A percentile compares a stretch with the other conserved stretches of the same genome.
Conservation (phyloP, 2,888 invertebrate genomes). For the Geophilus truncorum region DNA sequence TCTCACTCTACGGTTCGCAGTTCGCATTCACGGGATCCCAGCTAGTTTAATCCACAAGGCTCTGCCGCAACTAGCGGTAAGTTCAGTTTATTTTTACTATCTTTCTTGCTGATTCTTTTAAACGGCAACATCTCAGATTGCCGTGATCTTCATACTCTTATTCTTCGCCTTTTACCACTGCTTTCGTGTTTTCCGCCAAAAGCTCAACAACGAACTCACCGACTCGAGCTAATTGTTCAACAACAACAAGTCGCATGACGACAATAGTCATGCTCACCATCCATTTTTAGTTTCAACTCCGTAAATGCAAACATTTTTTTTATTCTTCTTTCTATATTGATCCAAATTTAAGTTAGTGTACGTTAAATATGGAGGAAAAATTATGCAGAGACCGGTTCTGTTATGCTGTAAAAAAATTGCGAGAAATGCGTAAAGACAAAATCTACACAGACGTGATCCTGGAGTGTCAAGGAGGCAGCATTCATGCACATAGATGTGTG, state of each 20-base stretch:
- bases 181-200: not conserved
- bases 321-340: too few species aligned
- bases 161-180: not conserved
- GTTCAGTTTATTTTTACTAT: not conserved
- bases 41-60: slow-evolving; percentile 1
- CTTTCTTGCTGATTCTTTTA: not conserved
- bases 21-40: not conserved
- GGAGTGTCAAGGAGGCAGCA: not conserved
- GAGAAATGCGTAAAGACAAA: slow-evolving; percentile 20
- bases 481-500: slow-evolving; percentile 2
- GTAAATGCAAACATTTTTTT: too few species aligned
- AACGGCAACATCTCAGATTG: not conserved
- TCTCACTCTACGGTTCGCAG: not conserved
- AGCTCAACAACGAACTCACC: not conserved
- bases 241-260: too few species aligned
- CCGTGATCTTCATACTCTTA: not conserved
- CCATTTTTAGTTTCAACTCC: too few species aligned
- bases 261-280: not conserved
- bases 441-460: not conserved
- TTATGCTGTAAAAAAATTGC: not conserved
- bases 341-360: not conserved
- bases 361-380: slow-evolving; percentile 22
- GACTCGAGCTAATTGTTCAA: too few species aligned
- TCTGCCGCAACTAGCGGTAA: not conserved
- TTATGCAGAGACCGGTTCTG: not conserved